A percentile compares a stretch with the other conserved stretches of the same genome.
These are phyloP conservation scores for Oegoconia quadripuncta DNA, from an alignment of 2,888 invertebrate genomes.

Conservation along the genomic window DNA sequence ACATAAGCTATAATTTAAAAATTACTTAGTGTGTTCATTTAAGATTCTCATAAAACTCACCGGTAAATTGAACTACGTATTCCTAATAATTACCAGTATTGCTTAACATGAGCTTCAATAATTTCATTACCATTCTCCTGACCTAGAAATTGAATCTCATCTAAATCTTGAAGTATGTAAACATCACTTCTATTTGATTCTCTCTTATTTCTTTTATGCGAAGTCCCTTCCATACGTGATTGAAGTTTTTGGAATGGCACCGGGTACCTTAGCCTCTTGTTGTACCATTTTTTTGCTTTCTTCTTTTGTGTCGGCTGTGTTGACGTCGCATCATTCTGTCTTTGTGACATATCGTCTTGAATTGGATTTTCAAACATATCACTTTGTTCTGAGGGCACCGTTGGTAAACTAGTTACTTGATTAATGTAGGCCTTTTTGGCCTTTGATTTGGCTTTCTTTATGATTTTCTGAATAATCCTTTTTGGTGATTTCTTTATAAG, in stretches of 20 bases:
- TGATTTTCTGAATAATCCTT: slow-evolving; percentile 65
- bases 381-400: slow-evolving; percentile 23
- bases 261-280: slow-evolving; percentile 43
- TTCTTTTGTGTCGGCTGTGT: slow-evolving; percentile 40
- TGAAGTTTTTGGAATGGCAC: slow-evolving; percentile 53
- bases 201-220: slow-evolving; percentile 37
- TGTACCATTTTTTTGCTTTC: slow-evolving; percentile 35
- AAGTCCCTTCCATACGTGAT: slow-evolving; percentile 24
- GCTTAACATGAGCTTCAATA: slow-evolving; percentile 46
- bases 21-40: not conserved
- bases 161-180: slow-evolving; percentile 54
- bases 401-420: slow-evolving; percentile 30
- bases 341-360: slow-evolving; percentile 27
- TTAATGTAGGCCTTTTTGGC: slow-evolving; percentile 42
- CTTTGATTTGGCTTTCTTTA: slow-evolving; percentile 50
- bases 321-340: slow-evolving; percentile 32
- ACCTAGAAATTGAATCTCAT: slow-evolving; percentile 52
- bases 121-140: slow-evolving; percentile 42
- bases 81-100: slow-evolving; percentile 42
- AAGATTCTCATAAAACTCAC: not conserved
- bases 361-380: slow-evolving; percentile 26
- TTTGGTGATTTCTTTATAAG: slow-evolving; percentile 48
- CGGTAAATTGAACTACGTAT: not conserved
- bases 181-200: slow-evolving; percentile 33
- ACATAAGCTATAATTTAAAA: too few relatives aligned